phyloP scores from a whole-genome alignment of 2,888 invertebrate genomes.

The Epinotia nisella region DNA sequence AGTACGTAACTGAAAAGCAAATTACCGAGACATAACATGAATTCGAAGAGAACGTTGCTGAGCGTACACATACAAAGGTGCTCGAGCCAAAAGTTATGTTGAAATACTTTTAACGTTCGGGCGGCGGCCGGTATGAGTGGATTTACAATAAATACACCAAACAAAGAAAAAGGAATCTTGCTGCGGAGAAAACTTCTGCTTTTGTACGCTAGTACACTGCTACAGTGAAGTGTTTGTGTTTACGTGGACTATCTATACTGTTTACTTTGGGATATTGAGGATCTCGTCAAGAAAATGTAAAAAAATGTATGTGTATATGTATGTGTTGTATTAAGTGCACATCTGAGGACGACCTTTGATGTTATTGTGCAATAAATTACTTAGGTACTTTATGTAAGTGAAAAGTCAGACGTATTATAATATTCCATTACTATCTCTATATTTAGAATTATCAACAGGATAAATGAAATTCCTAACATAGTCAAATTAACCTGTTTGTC shows the following conservation, averaged over 20 bases:
- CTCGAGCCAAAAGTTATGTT: conserved; percentile 80
- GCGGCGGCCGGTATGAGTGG: conserved; percentile 77
- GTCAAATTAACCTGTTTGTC: background rate
- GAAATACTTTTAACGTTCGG: conserved; percentile 79
- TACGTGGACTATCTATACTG: conserved; percentile 43
- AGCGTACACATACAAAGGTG: conserved; percentile 58
- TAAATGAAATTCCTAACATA: background rate
- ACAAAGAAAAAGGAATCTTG: conserved; percentile 84
- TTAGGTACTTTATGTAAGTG: too few relatives aligned
- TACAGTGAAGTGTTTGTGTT: conserved; percentile 57
- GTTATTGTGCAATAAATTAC: background rate
- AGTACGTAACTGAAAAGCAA: conserved; percentile 45
- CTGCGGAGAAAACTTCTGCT: conserved; percentile 82
- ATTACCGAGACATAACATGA: conserved; percentile 45
- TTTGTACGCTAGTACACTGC: conserved; percentile 71
- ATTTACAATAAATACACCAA: conserved; percentile 85
- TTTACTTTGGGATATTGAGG: conserved; percentile 33
- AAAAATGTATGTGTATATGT: too few relatives aligned
- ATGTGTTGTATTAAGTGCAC: conserved; percentile 16
- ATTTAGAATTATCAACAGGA: background rate
- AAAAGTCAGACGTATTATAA: background rate
- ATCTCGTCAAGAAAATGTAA: conserved; percentile 18
- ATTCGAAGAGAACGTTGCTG: conserved; percentile 52
- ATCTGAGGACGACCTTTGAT: background rate
- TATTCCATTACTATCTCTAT: background rate